Conservation (phyloP, 1,140 invertebrate genomes). For the Zaprionus tsacasi region DNA sequence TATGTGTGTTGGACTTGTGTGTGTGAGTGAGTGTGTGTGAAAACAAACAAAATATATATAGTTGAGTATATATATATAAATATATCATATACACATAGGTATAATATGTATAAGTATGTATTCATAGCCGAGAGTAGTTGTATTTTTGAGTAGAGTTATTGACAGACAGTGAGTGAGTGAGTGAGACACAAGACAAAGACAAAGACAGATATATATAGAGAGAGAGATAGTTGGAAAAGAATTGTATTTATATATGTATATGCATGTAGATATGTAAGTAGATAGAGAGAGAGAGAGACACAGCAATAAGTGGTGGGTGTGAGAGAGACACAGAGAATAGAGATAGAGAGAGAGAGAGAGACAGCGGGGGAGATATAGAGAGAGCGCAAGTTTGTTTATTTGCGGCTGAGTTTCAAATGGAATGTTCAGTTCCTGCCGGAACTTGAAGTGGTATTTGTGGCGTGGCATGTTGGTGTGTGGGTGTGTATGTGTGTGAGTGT, state of each 20-base stretch:
- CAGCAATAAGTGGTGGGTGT: neutral
- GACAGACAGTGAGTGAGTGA: constrained; percentile 67
- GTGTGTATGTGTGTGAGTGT: constrained; percentile 36
- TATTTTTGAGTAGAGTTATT: constrained; percentile 39
- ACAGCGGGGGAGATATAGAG: constrained; percentile 39
- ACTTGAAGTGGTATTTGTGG: constrained; percentile 20
- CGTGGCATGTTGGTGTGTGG: constrained; percentile 16
- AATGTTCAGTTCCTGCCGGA: constrained; percentile 18
- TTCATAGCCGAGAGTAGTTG: constrained; percentile 25
- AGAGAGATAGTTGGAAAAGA: constrained; percentile 33
- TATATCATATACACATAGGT: constrained; percentile 44
- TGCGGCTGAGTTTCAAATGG: constrained; percentile 31
- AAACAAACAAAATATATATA: constrained; percentile 70
- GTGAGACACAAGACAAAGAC: constrained; percentile 47
- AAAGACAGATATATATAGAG: constrained; percentile 41
- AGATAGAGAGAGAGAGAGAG: constrained; percentile 39
- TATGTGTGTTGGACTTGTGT: constrained; percentile 32
- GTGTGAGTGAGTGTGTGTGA: constrained; percentile 36
- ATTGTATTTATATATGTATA: constrained; percentile 7
- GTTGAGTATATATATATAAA: constrained; percentile 35
- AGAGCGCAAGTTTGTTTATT: constrained; percentile 32
- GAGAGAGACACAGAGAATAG: constrained; percentile 29
- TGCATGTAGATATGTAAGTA: constrained; percentile 42
- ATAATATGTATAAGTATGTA: constrained; percentile 22
- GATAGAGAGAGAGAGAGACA: constrained; percentile 49